Conservation (phyloP, 37 sponge, comb jelly and placozoan species). For the Crambe crambe region DNA sequence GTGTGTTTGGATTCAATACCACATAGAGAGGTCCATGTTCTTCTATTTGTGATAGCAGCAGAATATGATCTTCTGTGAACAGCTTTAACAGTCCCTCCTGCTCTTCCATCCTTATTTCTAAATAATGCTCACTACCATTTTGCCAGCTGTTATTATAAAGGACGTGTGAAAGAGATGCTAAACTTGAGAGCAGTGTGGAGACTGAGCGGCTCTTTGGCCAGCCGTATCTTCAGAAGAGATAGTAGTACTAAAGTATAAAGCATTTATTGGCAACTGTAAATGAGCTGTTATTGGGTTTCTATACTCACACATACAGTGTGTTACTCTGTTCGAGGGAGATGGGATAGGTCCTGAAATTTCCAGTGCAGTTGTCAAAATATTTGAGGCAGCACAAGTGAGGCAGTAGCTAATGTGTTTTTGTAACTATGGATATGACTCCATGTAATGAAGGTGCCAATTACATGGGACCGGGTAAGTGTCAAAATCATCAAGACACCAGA, state of each 20-base stretch:
- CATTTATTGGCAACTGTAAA: no score
- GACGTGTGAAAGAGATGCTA: not conserved
- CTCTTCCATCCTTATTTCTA: no score
- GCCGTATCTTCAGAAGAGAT: not conserved
- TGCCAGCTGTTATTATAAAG: not conserved
- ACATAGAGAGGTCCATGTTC: not conserved
- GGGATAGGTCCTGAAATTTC: conserved; percentile 99
- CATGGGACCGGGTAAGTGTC: conserved; percentile 92
- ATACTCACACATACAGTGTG: no score
- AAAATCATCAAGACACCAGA: conserved; percentile 70
- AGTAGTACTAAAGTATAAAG: not conserved
- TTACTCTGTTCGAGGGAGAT: conserved; percentile 97
- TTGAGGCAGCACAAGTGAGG: conserved; percentile 85
- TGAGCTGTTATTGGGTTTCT: no score
- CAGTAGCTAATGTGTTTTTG: not conserved
- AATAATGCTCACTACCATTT: no score
- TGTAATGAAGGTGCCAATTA: conserved; percentile 70
- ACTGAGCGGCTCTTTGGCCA: not conserved
- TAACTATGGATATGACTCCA: not conserved
- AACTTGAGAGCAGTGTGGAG: not conserved
- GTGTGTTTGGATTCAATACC: not conserved
- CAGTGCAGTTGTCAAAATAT: conserved; percentile 87
- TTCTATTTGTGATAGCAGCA: not conserved
- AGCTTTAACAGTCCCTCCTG: not conserved
- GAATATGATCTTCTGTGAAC: no score